Evolutionary conservation across 35 echinoderm and acorn worm genomes (phyloP).

Genomic region (Ophioderma brevispina): DNA sequence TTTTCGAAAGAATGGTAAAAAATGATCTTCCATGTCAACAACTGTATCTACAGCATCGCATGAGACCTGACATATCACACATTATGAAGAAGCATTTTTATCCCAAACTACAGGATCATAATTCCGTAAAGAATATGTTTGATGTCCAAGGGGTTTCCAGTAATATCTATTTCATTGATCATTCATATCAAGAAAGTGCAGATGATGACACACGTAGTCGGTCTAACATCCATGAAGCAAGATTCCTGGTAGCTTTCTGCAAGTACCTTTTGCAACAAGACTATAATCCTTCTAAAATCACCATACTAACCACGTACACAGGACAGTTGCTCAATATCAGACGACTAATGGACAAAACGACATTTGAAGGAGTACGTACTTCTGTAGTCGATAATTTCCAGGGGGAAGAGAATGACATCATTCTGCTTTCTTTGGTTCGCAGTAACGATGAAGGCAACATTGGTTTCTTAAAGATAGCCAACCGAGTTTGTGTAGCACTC

Average conservation of each 20-base stretch:
- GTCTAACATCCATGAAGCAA: conserved; percentile 79
- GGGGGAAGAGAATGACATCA: conserved; percentile 99
- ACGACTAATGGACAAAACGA: conserved; percentile 43
- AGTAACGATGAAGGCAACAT: conserved; percentile 79
- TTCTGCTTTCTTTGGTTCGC: conserved; percentile 86
- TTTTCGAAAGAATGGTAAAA: conserved; percentile 81
- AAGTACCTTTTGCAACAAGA: conserved; percentile 85
- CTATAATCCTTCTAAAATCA: conserved; percentile 67
- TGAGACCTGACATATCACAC: conserved; percentile 73
- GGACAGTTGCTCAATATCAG: conserved; percentile 80
- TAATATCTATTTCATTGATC: conserved; percentile 76
- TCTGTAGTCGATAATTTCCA: conserved; percentile 86
- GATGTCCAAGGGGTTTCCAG: conserved; percentile 51
- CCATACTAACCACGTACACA: conserved; percentile 86
- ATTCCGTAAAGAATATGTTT: conserved; percentile 21
- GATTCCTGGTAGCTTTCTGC: conserved; percentile 66
- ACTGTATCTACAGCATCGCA: conserved; percentile 66
- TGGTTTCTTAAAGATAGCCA: conserved; percentile 78
- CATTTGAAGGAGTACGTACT: conserved; percentile 70
- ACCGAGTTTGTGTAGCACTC: conserved; percentile 88
- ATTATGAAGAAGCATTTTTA: conserved; percentile 78
- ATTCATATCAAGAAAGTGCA: conserved; percentile 36
- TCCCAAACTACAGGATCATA: conserved; percentile 47
- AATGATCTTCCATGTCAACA: conserved; percentile 53
- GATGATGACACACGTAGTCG: conserved; percentile 63